A percentile compares a stretch with the other conserved stretches of the same genome.
phyloP scores from a whole-genome alignment of 2,797 vertebrate genomes.

The Danio choprae region DNA sequence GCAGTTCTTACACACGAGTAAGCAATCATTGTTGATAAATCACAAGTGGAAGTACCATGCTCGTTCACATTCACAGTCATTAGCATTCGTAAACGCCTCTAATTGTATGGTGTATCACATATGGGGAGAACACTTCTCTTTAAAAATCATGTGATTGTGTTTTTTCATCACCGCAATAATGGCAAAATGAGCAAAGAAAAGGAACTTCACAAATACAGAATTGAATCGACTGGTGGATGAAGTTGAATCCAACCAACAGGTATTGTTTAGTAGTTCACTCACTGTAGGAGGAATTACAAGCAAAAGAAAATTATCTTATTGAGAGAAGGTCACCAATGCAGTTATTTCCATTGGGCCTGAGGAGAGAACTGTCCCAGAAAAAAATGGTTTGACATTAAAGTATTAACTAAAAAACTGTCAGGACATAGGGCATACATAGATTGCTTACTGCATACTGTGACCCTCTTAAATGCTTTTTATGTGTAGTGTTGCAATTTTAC shows the following conservation, averaged over 20 bases:
- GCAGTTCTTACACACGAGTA: too few relatives aligned
- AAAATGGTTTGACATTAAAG: neutral
- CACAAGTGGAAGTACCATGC: neutral
- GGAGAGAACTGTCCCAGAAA: neutral
- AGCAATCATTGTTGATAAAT: too few relatives aligned
- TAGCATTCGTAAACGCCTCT: too few relatives aligned
- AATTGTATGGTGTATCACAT: neutral
- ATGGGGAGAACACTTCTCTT: neutral
- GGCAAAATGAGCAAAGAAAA: slow-evolving; percentile 9
- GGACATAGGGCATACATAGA: neutral
- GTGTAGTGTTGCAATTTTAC: neutral
- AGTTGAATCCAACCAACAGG: neutral
- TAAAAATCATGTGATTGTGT: neutral
- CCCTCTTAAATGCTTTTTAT: neutral
- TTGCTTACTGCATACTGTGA: neutral
- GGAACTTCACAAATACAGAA: slow-evolving; percentile 7
- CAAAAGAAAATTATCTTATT: neutral
- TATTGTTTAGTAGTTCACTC: slow-evolving; percentile 10
- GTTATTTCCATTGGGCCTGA: neutral
- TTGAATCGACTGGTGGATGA: neutral
- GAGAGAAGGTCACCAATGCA: neutral
- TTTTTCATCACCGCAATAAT: neutral
- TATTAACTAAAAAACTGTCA: neutral
- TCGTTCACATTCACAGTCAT: neutral
- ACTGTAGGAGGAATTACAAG: slow-evolving; percentile 11